Percentiles rank a stretch among this genome's conserved stretches.
phyloP scores from a whole-genome alignment of 2,113 vertebrate species.

The Atrichornis clamosus region DNA sequence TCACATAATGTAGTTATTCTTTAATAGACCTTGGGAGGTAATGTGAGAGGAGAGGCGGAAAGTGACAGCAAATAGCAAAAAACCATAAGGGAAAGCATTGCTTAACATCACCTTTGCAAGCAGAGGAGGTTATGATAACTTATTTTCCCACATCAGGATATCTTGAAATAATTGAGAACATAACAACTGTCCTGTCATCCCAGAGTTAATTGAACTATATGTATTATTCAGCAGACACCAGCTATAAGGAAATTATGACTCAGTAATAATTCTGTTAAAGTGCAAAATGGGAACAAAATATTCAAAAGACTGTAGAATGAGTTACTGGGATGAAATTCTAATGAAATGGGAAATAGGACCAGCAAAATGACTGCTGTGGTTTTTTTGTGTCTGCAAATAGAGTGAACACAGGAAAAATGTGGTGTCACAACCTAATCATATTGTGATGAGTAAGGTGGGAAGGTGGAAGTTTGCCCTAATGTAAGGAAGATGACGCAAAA shows the following conservation, averaged over 20 bases:
- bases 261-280: conserved; percentile 9
- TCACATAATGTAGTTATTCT: not conserved
- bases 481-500: not conserved
- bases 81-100: not conserved
- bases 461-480: not conserved
- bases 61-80: not conserved
- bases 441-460: not conserved
- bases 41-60: not conserved
- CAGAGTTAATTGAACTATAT: not conserved
- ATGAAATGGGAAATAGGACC: not conserved
- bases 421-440: not conserved
- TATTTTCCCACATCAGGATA: not conserved
- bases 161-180: not conserved
- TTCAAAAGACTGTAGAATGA: not conserved
- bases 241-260: conserved; percentile 8
- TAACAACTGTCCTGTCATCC: not conserved
- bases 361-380: not conserved
- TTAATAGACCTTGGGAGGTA: not conserved
- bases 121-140: not conserved
- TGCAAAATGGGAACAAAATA: not conserved
- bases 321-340: not conserved
- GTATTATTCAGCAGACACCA: conserved; percentile 28
- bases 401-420: not conserved
- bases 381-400: not conserved
- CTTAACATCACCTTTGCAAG: not conserved